Base-by-base conservation (phyloP, 2,888 invertebrate genomes). In the Xestoiulus laeticollis region DNA sequence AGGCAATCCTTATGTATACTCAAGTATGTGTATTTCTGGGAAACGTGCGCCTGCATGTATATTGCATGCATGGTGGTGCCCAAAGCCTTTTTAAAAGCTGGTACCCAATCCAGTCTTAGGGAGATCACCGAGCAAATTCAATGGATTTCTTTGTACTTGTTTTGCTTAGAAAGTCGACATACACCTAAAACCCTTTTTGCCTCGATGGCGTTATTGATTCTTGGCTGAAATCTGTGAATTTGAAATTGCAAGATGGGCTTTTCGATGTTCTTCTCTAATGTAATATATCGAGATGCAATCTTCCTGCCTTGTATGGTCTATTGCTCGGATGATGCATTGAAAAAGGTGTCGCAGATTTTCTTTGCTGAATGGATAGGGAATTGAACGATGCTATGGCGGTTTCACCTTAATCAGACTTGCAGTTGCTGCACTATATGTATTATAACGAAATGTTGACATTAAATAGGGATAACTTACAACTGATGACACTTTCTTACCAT, bases 181-280 rank as follows among this genome's bases (percentile, higher is more conserved):
- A 12, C 59, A 6, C 59, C 22, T 22, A 2, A 22, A 8, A 59
- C n/a, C 22, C 22, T 59, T 59, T 59, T 59, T 59, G 6, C 59
- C 22, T 59, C 59, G 22, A 22, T 59, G 59, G 22, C 22, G n/a
- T 59, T 59, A 59, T 59, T 59, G 59, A 59, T 59, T 59, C 59
- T 59, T 59, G 59, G 59, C 22, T 59, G 59, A 59, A 59, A 59
- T 59, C 59, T 59, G 59, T 59, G 59, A 22, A 59, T 59, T 59
- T 59, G 59, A 59, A 22, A 59, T 59, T 59, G 59, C 59, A 22
- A 59, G 59, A 59, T 59, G 59, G 22, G 59, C 59, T 59, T 59
- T 59, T 59, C 59, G 59, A 22, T 59, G 59, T 59, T 59, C 59
- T 22, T 59, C 59, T 59, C 59, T 59, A 59, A 59, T 22, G 59